Evolutionary conservation across 2,797 vertebrate genomes (phyloP).

Genomic region (Loris lydekkerianus): DNA sequence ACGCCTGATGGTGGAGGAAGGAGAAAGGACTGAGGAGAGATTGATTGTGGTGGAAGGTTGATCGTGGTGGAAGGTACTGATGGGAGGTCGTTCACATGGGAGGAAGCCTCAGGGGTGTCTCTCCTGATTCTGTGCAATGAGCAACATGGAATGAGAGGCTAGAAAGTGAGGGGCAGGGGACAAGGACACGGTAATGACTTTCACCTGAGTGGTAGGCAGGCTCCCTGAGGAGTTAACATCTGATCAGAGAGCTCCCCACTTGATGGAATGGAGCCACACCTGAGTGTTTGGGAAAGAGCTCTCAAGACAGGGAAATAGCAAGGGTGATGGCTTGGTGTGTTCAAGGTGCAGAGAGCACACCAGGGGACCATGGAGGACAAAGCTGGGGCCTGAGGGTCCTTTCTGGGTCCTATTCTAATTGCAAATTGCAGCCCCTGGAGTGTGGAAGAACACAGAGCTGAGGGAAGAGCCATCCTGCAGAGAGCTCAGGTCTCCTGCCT

Average conservation of each 20-base stretch:
- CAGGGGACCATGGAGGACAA: neutral
- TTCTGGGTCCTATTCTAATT: neutral
- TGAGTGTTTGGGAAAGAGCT: neutral
- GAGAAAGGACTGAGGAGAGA: neutral
- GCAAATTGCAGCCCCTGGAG: neutral
- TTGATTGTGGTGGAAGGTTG: no score
- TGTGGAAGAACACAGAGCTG: neutral
- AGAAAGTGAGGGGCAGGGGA: neutral
- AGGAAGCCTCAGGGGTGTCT: neutral
- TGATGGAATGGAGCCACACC: neutral
- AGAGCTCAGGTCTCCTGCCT: neutral
- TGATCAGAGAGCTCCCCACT: neutral
- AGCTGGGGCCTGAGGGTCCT: neutral
- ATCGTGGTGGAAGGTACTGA: neutral
- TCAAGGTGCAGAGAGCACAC: neutral
- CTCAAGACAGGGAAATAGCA: rapidly evolving
- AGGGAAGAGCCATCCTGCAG: no score
- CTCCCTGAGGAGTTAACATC: neutral
- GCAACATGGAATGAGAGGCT: neutral
- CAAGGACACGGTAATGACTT: neutral
- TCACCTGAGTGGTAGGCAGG: neutral
- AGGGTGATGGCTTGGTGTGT: neutral
- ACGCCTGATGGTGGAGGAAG: neutral
- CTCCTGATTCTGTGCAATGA: neutral
- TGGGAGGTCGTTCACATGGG: rapidly evolving